Conservation (phyloP, 1,140 invertebrate genomes). For the Trichonephila inaurata region DNA sequence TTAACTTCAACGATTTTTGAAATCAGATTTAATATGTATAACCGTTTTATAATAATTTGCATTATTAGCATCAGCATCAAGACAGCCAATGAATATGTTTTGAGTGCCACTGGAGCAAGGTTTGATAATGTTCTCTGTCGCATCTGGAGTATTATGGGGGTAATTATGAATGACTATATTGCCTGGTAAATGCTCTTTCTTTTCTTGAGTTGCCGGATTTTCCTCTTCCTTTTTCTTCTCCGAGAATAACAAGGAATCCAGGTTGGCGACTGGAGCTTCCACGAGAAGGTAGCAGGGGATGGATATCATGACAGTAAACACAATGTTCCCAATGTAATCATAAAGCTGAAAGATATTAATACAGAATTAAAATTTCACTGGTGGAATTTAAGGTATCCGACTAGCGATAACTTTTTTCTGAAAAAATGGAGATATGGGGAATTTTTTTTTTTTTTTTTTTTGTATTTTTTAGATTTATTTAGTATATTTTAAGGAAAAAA, state of each 20-base stretch:
- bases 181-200: neutral
- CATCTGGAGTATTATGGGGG: neutral
- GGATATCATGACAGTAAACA: constrained; percentile 2
- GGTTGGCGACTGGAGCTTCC: constrained; percentile 31
- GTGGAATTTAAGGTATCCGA: too few relatives aligned
- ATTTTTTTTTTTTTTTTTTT: too few relatives aligned
- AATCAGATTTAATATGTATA: neutral
- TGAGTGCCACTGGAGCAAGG: neutral
- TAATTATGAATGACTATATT: neutral
- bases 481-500: too few relatives aligned
- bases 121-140: neutral
- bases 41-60: neutral
- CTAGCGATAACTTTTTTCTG: too few relatives aligned
- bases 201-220: neutral
- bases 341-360: constrained; percentile 34
- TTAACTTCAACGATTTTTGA: neutral
- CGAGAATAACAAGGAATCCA: constrained; percentile 37
- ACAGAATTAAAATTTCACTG: neutral
- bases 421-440: too few relatives aligned
- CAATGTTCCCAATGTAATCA: constrained; percentile 52
- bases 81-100: neutral
- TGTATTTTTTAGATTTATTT: too few relatives aligned
- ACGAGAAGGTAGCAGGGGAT: constrained; percentile 25
- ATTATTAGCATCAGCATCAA: neutral
- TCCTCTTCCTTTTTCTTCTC: neutral